phyloP scores from a whole-genome alignment of 2,113 vertebrate species.

The Pogona vitticeps region DNA sequence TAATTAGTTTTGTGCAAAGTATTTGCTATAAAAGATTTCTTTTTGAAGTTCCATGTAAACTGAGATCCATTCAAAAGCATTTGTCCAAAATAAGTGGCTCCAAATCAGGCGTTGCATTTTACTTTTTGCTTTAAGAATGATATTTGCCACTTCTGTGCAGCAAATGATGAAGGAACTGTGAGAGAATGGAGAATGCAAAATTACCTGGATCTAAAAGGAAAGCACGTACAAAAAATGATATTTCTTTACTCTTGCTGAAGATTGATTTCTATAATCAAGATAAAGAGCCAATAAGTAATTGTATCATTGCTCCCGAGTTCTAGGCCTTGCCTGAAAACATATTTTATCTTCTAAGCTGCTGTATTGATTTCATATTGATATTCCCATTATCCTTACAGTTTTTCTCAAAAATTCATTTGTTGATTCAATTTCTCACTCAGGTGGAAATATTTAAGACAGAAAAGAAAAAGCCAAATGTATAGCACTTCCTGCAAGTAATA shows the following conservation, averaged over 20 bases:
- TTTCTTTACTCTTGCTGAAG: constrained; percentile 26
- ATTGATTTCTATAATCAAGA: constrained; percentile 51
- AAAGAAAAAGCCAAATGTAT: not conserved
- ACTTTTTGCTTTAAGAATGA: constrained; percentile 21
- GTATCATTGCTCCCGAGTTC: constrained; percentile 10
- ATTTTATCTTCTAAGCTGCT: constrained; percentile 32
- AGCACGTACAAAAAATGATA: constrained; percentile 11
- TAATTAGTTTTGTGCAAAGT: constrained; percentile 22
- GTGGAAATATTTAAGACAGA: constrained; percentile 18
- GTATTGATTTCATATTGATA: constrained; percentile 51
- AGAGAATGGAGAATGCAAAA: constrained; percentile 34
- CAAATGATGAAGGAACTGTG: constrained; percentile 18
- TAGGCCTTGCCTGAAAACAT: constrained; percentile 33
- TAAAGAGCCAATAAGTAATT: constrained; percentile 20
- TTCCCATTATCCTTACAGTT: constrained; percentile 52
- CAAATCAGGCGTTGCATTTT: constrained; percentile 24
- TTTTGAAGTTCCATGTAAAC: not conserved
- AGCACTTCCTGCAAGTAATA: not conserved
- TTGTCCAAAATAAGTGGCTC: not conserved
- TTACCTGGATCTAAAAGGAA: constrained; percentile 30
- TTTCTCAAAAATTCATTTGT: constrained; percentile 47
- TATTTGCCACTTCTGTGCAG: constrained; percentile 23
- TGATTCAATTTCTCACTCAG: constrained; percentile 31
- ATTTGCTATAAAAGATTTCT: not conserved
- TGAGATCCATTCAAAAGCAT: not conserved